These are phyloP conservation scores for Ranitomeya imitator DNA, from an alignment of 2,113 vertebrate species.

Conservation along the genomic window DNA sequence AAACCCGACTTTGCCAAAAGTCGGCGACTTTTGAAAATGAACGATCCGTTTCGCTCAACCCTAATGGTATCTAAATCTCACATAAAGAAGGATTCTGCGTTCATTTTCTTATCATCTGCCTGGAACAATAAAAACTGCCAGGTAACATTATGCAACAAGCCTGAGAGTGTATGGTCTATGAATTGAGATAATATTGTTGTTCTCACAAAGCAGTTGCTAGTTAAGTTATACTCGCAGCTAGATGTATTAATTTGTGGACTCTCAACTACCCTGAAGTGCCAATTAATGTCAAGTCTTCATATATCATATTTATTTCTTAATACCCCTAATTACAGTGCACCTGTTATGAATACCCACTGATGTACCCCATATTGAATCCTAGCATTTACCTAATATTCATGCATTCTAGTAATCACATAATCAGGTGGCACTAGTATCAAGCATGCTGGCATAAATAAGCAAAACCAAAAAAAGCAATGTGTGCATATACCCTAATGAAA, in stretches of 20 bases:
- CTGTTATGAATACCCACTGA: background rate
- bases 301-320: background rate
- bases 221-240: background rate
- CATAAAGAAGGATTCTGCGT: conserved; percentile 11
- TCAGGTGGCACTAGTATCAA: background rate
- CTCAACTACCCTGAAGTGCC: background rate
- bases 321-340: background rate
- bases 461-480: too few relatives aligned
- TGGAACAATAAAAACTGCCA: background rate
- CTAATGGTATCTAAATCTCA: background rate
- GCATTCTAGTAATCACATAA: background rate
- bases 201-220: conserved; percentile 4
- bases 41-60: too few relatives aligned
- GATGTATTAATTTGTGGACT: background rate
- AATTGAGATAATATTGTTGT: conserved; percentile 11
- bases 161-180: background rate
- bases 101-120: background rate
- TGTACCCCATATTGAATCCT: background rate
- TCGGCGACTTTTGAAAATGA: too few relatives aligned
- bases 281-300: conserved; percentile 17
- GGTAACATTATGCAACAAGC: background rate
- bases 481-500: too few relatives aligned
- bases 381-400: background rate
- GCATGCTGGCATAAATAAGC: too few relatives aligned
- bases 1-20: too few relatives aligned